Conservation (phyloP, 2,797 vertebrate genomes). For the Apogon hyalosoma region DNA sequence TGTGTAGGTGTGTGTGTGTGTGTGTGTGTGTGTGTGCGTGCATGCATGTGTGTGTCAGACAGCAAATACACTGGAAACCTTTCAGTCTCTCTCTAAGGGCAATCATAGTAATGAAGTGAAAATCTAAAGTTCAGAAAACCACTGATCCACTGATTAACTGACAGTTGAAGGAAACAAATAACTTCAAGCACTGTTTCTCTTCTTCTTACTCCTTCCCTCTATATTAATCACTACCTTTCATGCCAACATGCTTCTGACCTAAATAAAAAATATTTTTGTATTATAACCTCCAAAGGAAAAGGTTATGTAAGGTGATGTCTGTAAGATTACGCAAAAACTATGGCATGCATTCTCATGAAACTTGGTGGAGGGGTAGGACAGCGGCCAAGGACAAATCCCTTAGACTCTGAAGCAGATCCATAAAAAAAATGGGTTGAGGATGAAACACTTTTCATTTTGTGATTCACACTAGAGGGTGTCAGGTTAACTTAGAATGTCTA, state of each 20-base stretch:
- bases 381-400: too few relatives aligned
- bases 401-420: too few relatives aligned
- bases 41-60: constrained; percentile 27
- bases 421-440: too few relatives aligned
- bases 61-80: constrained; percentile 56
- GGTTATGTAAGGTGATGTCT: too few relatives aligned
- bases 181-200: constrained; percentile 21
- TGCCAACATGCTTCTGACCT: not conserved
- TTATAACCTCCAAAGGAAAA: too few relatives aligned
- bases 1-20: constrained; percentile 29
- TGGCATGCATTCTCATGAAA: too few relatives aligned
- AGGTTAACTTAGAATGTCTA: too few relatives aligned
- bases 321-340: too few relatives aligned
- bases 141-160: constrained; percentile 68
- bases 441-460: too few relatives aligned
- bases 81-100: constrained; percentile 57
- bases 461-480: too few relatives aligned
- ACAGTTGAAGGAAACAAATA: constrained; percentile 66
- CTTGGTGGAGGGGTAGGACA: too few relatives aligned
- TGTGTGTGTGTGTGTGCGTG: constrained; percentile 37
- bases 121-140: constrained; percentile 67
- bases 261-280: not conserved
- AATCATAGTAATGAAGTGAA: constrained; percentile 75
- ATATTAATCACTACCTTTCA: not conserved
- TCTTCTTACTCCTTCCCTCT: not conserved